phyloP scores from a whole-genome alignment of 2,113 vertebrate species.

The Rhea americana region DNA sequence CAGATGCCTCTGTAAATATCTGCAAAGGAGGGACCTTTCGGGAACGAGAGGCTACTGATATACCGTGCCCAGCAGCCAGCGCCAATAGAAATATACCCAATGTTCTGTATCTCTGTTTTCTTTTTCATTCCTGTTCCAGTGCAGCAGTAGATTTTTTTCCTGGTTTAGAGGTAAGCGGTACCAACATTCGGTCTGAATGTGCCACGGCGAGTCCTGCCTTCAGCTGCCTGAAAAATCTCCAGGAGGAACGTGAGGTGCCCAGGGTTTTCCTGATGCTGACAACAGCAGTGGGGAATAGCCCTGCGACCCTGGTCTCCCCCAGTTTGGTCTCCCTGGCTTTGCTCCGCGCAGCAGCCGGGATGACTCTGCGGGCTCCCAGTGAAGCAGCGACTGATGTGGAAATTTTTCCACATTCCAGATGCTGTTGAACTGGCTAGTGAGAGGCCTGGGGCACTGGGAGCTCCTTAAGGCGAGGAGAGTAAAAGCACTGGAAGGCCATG shows the following conservation, averaged over 20 bases:
- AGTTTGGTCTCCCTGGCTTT: not conserved
- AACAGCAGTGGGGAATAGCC: not conserved
- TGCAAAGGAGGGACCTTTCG: not conserved
- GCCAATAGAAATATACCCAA: not conserved
- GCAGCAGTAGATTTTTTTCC: not conserved
- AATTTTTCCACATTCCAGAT: not conserved
- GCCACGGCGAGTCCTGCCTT: not conserved
- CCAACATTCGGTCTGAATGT: not conserved
- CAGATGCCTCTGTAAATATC: conserved; percentile 31
- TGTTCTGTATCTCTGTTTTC: not conserved
- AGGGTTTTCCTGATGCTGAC: no score
- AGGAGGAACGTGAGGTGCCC: fast-evolving
- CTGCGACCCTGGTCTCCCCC: not conserved
- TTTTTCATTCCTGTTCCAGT: not conserved
- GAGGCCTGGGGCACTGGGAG: not conserved
- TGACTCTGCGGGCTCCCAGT: not conserved
- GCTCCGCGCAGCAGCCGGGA: not conserved
- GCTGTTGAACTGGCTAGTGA: not conserved
- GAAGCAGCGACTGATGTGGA: not conserved
- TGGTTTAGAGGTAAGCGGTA: not conserved
- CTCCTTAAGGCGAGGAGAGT: not conserved
- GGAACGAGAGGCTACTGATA: not conserved
- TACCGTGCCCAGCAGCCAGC: not conserved
- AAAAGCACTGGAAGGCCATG: not conserved
- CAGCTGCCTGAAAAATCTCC: not conserved